Percentiles rank a stretch among this genome's conserved stretches.
Evolutionary conservation across 2,888 invertebrate species (phyloP).

Genomic region (Plebejus argus): DNA sequence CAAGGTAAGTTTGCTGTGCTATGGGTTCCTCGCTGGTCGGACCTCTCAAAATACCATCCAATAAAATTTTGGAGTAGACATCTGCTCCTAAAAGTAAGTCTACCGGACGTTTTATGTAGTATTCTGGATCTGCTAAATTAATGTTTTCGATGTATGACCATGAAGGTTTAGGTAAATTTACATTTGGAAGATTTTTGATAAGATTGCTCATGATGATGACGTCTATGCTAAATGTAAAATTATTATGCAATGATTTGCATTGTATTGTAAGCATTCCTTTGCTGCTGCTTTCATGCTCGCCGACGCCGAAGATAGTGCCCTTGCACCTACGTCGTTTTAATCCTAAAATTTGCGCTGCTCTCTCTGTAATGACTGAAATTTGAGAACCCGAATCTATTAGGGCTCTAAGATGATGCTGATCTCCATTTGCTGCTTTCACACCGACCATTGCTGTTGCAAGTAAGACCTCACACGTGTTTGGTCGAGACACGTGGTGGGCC

Average conservation of each 20-base stretch:
- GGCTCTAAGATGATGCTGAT: not conserved
- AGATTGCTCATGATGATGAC: conserved; percentile 12
- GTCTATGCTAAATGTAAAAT: conserved; percentile 3
- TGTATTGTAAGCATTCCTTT: conserved; percentile 1
- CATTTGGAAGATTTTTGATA: not conserved
- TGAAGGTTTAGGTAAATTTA: not conserved
- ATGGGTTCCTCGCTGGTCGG: not conserved
- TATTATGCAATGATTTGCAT: not conserved
- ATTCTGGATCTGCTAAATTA: not conserved
- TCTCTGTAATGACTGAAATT: not conserved
- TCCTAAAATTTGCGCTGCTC: not conserved
- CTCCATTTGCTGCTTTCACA: not conserved
- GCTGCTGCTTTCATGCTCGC: conserved; percentile 8
- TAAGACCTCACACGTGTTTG: not conserved
- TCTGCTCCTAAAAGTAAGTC: conserved; percentile 4
- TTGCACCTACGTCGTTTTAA: not conserved
- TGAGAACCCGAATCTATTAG: not conserved
- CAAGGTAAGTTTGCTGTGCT: not conserved
- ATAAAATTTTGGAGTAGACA: conserved; percentile 1
- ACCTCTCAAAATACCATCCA: not conserved
- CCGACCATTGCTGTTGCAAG: not conserved
- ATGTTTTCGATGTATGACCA: not conserved
- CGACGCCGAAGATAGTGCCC: not conserved
- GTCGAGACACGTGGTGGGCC: conserved; percentile 1
- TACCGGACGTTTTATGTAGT: not conserved